Evolutionary conservation across 2,797 vertebrate genomes (phyloP), one percentile per base, ranked within the genome.

Genomic region (Peromyscus nudipes): DNA sequence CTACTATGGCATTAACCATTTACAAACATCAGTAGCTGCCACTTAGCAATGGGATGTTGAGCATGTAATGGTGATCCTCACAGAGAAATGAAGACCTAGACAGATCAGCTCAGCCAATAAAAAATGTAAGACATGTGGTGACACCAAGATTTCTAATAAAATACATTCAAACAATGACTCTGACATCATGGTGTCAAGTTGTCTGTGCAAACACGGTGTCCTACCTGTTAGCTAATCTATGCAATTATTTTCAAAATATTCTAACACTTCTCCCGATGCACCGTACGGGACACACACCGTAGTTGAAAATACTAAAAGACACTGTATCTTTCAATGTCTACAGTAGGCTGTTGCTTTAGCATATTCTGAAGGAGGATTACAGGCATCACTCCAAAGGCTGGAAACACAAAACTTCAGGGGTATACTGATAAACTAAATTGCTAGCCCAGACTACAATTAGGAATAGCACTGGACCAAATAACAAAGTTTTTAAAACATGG

Each of bases 121-220:
- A 93, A 31, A 90, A 6, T 77, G 86, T 27, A 27, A 49, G 27
- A 83, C 55, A 88, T 37, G 49, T 34, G 52, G 52, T n/a, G 14
- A 92, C 62, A 81, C 73, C 23, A 79, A 79, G 23, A 73, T 29
- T 92, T 93, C 95, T 89, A 93, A 80, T 29, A 84, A 94, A 91
- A 89, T 1, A 88, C 6, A 17, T 46, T 94, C 46, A 76, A 73
- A 85, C 37, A 60, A 40, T 49, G 64, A 91, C 62, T 88, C 87
- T 91, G 60, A 91, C 85, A 94, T 55, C 4, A 14, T 79, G 92
- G 80, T 64, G 62, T 85, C 85, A 89, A 17, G 6, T 40, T 85
- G 37, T 89, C 64, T 16, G 25, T 34, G 71, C 29, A 95, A 88
- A 93, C 92, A 55, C 1, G 46, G n/a, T 31, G 57, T 46, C 6